These are phyloP conservation scores for Atta texana DNA, from an alignment of 1,140 invertebrate genomes.

Conservation along the genomic window DNA sequence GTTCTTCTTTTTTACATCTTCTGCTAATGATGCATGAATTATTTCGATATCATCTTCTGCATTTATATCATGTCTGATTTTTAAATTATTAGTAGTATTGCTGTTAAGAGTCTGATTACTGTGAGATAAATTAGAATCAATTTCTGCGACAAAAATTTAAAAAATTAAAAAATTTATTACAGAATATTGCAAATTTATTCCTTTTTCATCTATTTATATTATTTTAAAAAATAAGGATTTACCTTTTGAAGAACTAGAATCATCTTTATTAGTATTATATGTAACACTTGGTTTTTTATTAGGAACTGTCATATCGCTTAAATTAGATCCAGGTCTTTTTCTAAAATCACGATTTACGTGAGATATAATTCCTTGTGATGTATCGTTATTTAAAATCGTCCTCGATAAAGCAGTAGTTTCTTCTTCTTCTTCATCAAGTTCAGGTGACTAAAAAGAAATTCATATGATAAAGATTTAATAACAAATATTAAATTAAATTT, in stretches of 20 bases:
- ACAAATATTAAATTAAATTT: neutral
- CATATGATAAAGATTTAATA: neutral
- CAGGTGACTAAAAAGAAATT: neutral
- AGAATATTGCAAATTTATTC: neutral
- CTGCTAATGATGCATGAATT: constrained; percentile 45
- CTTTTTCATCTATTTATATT: neutral
- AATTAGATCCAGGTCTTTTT: constrained; percentile 5
- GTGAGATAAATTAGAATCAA: neutral
- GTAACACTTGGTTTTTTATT: constrained; percentile 61
- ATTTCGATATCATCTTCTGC: constrained; percentile 70
- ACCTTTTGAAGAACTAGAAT: constrained; percentile 18
- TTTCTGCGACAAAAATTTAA: constrained; percentile 39
- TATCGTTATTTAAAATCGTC: constrained; percentile 26
- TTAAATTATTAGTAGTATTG: neutral
- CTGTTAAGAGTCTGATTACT: neutral
- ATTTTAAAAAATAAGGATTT: neutral
- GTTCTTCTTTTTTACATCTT: neutral
- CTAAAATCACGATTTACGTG: neutral
- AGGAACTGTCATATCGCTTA: neutral
- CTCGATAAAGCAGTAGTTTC: neutral
- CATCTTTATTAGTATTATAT: neutral
- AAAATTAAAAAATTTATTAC: neutral
- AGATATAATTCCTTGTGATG: neutral
- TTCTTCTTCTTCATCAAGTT: neutral
- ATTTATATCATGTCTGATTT: neutral